Evolutionary conservation across 2,113 vertebrate genomes (phyloP).

Genomic region (Thinocorus orbignyianus): DNA sequence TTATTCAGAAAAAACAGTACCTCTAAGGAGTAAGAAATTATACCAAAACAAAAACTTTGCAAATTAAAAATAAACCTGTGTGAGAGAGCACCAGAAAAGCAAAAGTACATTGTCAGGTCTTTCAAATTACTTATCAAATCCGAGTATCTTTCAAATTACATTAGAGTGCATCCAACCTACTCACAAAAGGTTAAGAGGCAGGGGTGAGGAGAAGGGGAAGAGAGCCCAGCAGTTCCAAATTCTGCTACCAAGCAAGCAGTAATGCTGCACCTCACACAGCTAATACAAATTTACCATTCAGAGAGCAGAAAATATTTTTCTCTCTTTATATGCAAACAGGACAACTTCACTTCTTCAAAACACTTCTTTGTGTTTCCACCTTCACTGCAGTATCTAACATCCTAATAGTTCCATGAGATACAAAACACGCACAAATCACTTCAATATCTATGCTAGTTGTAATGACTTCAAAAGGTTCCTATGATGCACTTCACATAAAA

Average conservation of each 20-base stretch:
- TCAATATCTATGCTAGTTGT: background rate
- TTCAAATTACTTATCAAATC: background rate
- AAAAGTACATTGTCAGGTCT: background rate
- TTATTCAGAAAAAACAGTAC: background rate
- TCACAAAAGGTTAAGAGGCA: background rate
- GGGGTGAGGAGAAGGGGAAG: background rate
- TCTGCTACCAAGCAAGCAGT: background rate
- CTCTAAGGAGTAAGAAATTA: background rate
- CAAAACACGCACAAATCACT: background rate
- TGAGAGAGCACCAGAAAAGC: background rate
- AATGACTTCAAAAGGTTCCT: background rate
- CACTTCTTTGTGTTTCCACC: background rate
- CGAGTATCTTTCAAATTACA: background rate
- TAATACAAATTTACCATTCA: background rate
- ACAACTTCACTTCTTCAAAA: background rate
- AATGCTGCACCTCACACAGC: background rate
- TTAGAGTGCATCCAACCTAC: background rate
- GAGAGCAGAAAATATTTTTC: background rate
- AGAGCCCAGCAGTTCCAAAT: background rate
- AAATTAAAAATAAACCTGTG: background rate
- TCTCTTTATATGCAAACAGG: background rate
- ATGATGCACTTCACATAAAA: background rate
- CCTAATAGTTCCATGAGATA: rapidly evolving
- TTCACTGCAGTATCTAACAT: background rate
- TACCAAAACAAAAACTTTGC: background rate